A percentile compares a stretch with the other conserved stretches of the same genome.
phyloP scores from a whole-genome alignment of 2,888 invertebrate genomes.

The Argyresthia albistria region DNA sequence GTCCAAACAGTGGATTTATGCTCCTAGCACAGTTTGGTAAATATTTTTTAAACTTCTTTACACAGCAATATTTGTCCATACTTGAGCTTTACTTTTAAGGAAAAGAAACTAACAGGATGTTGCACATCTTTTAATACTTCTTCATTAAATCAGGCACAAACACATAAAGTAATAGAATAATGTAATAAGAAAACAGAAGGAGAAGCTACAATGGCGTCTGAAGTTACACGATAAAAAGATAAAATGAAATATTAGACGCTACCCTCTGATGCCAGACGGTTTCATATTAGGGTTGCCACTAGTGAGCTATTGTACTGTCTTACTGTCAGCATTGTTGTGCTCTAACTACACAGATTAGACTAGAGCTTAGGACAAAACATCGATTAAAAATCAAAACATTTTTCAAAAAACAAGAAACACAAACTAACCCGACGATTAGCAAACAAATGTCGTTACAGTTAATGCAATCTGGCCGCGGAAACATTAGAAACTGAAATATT shows the following conservation, averaged over 20 bases:
- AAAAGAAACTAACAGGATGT: no score
- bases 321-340: not conserved
- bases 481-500: slow-evolving; percentile 57
- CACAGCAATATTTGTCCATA: no score
- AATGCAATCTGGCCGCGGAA: slow-evolving; percentile 18
- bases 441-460: not conserved
- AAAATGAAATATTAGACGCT: slow-evolving; percentile 8
- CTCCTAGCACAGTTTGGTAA: slow-evolving; percentile 36
- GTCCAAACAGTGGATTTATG: slow-evolving; percentile 67
- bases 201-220: slow-evolving; percentile 2
- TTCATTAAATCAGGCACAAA: slow-evolving; percentile 1
- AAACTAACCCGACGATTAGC: not conserved
- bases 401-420: not conserved
- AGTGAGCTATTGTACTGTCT: no score
- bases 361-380: no score
- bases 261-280: slow-evolving; percentile 1
- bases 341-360: not conserved
- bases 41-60: not conserved
- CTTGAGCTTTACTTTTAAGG: no score
- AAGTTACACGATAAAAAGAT: slow-evolving; percentile 8
- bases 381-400: not conserved
- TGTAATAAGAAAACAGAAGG: slow-evolving; percentile 7
- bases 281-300: not conserved
- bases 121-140: no score
- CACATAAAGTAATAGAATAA: slow-evolving; percentile 5